Conservation (phyloP, 2,113 vertebrate genomes). For the Myrmophylax atrothorax region DNA sequence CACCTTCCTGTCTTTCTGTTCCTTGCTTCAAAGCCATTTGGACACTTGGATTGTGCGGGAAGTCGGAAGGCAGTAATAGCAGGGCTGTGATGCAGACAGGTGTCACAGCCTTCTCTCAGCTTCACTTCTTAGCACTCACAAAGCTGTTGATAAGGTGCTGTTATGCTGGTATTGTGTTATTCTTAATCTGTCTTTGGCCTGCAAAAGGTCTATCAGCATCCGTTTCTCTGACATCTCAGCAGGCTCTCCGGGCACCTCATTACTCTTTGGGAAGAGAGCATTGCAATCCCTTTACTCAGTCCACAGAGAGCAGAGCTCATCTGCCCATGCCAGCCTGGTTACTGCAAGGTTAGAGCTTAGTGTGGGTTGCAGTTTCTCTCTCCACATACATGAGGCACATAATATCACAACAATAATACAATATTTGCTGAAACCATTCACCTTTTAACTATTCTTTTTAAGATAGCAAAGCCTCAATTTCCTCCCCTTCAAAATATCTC, state of each 20-base stretch:
- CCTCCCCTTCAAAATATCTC: background rate
- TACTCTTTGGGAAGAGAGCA: constrained; percentile 19
- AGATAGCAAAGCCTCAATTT: background rate
- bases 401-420: background rate
- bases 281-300: background rate
- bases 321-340: background rate
- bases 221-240: constrained; percentile 1
- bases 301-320: background rate
- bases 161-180: constrained; percentile 23
- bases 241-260: constrained; percentile 34
- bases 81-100: background rate
- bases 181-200: constrained; percentile 31
- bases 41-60: background rate
- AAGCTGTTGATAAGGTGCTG: background rate
- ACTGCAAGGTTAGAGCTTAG: background rate
- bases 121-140: background rate
- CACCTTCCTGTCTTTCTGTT: constrained; percentile 4
- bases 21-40: constrained; percentile 30
- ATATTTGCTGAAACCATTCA: background rate
- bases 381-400: background rate
- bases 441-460: background rate
- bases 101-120: background rate
- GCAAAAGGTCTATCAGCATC: background rate
- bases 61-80: background rate
- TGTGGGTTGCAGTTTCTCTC: background rate